Percentiles rank a stretch among this genome's conserved stretches.
Conservation (phyloP, 1,140 invertebrate species). For the Macrotrachela quadricornifera region DNA sequence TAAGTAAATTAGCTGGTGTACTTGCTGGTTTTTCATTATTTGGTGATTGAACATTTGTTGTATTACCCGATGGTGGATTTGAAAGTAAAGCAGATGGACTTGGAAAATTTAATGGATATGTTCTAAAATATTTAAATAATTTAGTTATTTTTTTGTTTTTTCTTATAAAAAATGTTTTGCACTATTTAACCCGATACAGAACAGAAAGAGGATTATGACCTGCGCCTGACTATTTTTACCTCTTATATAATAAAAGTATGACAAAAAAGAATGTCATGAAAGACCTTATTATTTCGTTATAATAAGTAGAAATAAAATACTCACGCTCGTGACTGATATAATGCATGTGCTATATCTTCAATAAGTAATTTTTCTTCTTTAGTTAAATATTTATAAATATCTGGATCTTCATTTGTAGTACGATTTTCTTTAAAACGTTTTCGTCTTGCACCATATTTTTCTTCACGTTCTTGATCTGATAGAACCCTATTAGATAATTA, state of each 20-base stretch:
- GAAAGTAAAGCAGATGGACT: background rate
- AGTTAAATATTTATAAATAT: background rate
- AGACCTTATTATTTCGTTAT: too few species aligned
- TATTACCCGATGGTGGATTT: background rate
- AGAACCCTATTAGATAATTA: background rate
- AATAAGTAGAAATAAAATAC: too few species aligned
- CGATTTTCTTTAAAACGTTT: background rate
- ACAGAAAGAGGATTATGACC: too few species aligned
- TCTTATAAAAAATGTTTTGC: background rate
- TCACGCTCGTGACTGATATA: background rate
- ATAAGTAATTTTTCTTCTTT: background rate
- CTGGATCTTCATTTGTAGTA: background rate
- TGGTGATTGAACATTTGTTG: background rate
- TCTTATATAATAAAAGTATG: background rate
- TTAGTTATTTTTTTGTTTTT: background rate
- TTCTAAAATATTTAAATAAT: background rate
- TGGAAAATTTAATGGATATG: background rate
- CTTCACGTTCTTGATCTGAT: conserved; percentile 4
- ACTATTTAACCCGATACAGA: too few species aligned
- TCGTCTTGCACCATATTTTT: conserved; percentile 4
- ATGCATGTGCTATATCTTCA: background rate
- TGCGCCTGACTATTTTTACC: too few species aligned
- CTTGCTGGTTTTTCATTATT: background rate
- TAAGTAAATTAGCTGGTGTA: conserved; percentile 2
- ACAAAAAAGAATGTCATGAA: too few species aligned